Base-by-base conservation (phyloP, 2,888 invertebrate species). In the Mantis religiosa region DNA sequence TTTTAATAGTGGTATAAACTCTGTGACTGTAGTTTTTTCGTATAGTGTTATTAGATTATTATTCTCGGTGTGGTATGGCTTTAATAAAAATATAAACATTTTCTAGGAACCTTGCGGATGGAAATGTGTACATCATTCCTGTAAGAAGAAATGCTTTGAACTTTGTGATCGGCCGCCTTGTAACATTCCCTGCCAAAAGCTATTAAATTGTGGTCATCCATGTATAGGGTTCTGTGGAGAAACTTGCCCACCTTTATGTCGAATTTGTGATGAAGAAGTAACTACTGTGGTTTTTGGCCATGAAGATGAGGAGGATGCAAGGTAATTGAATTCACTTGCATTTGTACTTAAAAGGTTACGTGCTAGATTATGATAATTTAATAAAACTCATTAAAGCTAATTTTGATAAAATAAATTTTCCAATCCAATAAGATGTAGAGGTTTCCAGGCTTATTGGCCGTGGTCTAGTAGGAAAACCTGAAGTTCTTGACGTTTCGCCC, bases 151-250 rank as follows among this genome's bases (percentile, higher is more conserved):
- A 2, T 95, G 95, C 92, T 93, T 93, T 84, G 92, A 94, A 91
- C 91, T 92, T 89, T 95, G 95, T 92, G 88, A 91, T 88, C 93
- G 93, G 6, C 90, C 91, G 84, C 93, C 95, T 25, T 95, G 95
- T 92, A 90, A 90, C 28, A 91, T 92, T 91, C 92, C 93, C 15
- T 95, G 95, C 91, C 20, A 88, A 27, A 41, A 82, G 34, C 28
- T 27, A 28, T 92, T 94, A 90, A 87, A 91, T 82, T 96, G 96
- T 93, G 93, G 93, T 0, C 96, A 96, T 93, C 91, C 92, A 25
- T 96, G 96, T 93, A 94, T 95, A 92, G 96, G 96, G 20, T 94
- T 96, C 87, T 97, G 97, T 93, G 96, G 96, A n/a, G 96, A 97
- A 92, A 94, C 94, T 15, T 96, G 96, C 92, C 96, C 96, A 27